Evolutionary conservation across 2,888 invertebrate genomes (phyloP).

Genomic region (Ophonus ardosiacus): DNA sequence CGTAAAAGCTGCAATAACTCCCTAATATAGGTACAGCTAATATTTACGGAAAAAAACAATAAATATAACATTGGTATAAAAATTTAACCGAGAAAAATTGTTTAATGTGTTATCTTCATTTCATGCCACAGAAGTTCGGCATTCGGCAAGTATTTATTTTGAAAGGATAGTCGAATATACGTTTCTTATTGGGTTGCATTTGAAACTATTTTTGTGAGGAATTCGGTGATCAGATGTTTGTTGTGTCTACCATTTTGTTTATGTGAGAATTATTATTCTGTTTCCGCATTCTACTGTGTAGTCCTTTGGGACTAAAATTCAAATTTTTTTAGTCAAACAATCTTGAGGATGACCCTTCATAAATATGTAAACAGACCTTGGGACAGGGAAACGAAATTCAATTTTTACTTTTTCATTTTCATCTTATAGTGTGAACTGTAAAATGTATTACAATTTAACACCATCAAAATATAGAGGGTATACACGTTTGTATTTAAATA

Average conservation of each 20-base stretch:
- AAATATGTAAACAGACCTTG: constrained; percentile 60
- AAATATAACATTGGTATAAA: too few species aligned
- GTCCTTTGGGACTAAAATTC: constrained; percentile 53
- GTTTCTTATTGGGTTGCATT: neutral
- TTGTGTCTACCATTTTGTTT: constrained; percentile 46
- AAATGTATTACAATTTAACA: neutral
- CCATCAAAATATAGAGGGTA: neutral
- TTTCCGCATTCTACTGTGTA: constrained; percentile 49
- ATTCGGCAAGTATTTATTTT: neutral
- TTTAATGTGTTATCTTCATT: too few species aligned
- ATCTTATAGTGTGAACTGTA: neutral
- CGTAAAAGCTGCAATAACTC: too few species aligned
- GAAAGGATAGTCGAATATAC: neutral
- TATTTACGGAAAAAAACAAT: too few species aligned
- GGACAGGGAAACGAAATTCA: constrained; percentile 30
- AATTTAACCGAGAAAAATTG: too few species aligned
- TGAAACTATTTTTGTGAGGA: neutral
- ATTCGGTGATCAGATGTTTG: constrained; percentile 1
- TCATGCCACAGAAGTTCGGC: too few species aligned
- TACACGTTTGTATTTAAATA: neutral
- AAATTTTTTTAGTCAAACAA: constrained; percentile 62
- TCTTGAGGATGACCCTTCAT: constrained; percentile 63
- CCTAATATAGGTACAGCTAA: too few species aligned
- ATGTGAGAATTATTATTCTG: constrained; percentile 51
- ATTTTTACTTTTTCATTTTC: constrained; percentile 46